Evolutionary conservation across 2,797 vertebrate species (phyloP).

Genomic region (Tapera naevia): DNA sequence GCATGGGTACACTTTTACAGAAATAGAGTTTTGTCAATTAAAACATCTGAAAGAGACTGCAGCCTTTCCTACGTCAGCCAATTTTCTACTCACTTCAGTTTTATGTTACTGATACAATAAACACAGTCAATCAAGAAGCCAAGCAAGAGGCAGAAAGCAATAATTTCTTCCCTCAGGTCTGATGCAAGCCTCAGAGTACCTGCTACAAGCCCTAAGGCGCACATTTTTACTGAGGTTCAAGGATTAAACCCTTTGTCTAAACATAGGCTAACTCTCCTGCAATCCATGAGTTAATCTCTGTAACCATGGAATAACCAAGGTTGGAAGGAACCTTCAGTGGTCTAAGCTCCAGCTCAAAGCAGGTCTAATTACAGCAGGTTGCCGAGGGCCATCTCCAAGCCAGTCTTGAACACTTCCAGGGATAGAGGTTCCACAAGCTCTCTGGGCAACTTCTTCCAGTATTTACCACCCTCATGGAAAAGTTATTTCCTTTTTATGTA

Average conservation of each 20-base stretch:
- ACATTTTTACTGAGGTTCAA: not conserved
- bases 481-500: not conserved
- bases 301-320: not conserved
- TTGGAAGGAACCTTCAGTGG: not conserved
- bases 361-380: not conserved
- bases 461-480: not conserved
- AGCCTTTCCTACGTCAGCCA: not conserved
- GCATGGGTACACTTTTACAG: not conserved
- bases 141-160: not conserved
- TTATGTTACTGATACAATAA: not conserved
- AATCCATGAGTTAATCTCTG: not conserved
- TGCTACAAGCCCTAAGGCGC: not conserved
- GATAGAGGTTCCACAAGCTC: not conserved
- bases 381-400: fast-evolving
- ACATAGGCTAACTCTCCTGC: not conserved
- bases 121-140: not conserved
- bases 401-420: not conserved
- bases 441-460: not conserved
- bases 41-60: not conserved
- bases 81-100: not conserved
- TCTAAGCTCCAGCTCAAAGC: not conserved
- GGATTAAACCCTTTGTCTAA: not conserved
- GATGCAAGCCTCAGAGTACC: not conserved
- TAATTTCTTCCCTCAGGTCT: not conserved
- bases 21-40: not conserved